Evolutionary conservation across 2,797 vertebrate genomes (phyloP), one percentile per base, ranked within the genome.

Genomic region (Lacerta viridis): DNA sequence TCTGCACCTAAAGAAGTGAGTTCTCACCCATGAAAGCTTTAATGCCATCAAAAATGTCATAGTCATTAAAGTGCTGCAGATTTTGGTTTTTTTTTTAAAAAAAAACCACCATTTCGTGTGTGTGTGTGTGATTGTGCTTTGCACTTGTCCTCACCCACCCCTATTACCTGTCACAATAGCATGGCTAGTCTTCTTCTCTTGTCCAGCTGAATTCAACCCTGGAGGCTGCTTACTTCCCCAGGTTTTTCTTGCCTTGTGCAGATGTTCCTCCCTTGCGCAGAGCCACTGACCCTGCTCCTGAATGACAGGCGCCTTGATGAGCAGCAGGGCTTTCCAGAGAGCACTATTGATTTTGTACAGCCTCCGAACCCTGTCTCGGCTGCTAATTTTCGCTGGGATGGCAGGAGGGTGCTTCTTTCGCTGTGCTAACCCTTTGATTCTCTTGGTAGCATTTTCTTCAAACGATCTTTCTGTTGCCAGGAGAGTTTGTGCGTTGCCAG

Each of bases 311-410:
- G 91, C 89, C 84, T 83, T 85, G 9, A 1, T 80, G 90, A 89
- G 91, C 41, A 75, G 87, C 93, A 91, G 91, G 79, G 91, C 0
- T 89, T 93, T 92, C 89, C 88, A 93, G 88, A 90, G 66, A 81
- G 92, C 80, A 76, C 91, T 90, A 93, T 93, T 90, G 94, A 94
- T 95, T 94, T 93, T 82, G 84, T 5, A 88, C 80, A 92, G 95
- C 93, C 91, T 93, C 91, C 92, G 13, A 89, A 41, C 36, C 88
- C 93, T 85, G 78, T 11, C 89, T 91, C 92, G 59, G 89, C 87
- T 23, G 93, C 93, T 94, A 85, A 93, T 94, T 94, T 89, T 92
- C 92, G 80, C 93, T 72, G 92, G 93, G 93, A 92, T 46, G 25
- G 91, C 86, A 25, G 0, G 11, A 27, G 36, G 25, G 87, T 92